Conservation (phyloP, 2,888 invertebrate genomes). For the Arrhopalites spinosus region DNA sequence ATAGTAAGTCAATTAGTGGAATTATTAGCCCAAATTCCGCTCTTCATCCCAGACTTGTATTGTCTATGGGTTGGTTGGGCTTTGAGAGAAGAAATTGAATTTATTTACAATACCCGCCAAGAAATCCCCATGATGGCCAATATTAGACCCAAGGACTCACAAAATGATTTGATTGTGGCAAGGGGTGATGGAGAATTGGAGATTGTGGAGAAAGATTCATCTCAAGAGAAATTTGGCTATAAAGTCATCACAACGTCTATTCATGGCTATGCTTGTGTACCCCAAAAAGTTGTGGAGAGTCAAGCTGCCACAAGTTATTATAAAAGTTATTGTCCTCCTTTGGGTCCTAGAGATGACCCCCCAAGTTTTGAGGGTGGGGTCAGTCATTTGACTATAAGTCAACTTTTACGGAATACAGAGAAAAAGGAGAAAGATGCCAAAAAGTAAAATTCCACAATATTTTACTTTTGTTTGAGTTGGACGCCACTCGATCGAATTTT, state of each 20-base stretch:
- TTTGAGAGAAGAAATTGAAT: background rate
- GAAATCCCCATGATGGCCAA: background rate
- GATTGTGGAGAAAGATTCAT: background rate
- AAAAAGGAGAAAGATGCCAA: too few relatives aligned
- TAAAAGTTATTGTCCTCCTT: background rate
- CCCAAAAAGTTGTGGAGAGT: background rate
- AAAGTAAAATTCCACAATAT: too few relatives aligned
- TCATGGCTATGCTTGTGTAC: background rate
- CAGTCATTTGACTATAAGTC: too few relatives aligned
- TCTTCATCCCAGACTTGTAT: background rate
- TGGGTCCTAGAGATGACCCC: too few relatives aligned
- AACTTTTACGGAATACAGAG: too few relatives aligned
- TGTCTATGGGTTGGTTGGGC: constrained; percentile 8
- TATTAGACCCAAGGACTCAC: background rate
- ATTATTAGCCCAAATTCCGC: background rate
- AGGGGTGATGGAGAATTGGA: background rate
- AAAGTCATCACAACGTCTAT: background rate
- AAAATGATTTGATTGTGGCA: background rate
- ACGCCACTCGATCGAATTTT: too few relatives aligned
- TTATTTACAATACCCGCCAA: background rate
- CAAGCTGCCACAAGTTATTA: background rate
- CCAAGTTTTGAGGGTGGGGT: too few relatives aligned
- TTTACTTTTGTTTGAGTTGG: too few relatives aligned
- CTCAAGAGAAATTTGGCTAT: background rate
- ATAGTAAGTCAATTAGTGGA: background rate